These are phyloP conservation scores for Isichthys henryi DNA, from an alignment of 2,113 vertebrate genomes.

Conservation along the genomic window DNA sequence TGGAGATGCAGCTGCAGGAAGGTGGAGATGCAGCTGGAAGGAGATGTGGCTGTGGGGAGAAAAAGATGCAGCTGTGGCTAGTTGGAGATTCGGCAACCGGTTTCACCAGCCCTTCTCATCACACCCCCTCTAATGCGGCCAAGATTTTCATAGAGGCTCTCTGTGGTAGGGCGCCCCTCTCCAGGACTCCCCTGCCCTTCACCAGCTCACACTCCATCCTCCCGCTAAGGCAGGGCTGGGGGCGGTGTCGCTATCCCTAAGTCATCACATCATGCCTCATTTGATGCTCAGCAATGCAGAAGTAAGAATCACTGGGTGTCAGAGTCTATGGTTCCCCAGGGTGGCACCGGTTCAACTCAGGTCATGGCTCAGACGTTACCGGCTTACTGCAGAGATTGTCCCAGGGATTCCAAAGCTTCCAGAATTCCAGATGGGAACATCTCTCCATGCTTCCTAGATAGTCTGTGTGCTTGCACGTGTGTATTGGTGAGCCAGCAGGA, in stretches of 20 bases:
- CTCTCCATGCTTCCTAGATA: neutral
- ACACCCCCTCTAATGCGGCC: neutral
- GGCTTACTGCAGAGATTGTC: neutral
- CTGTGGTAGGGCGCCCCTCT: neutral
- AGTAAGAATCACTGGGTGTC: neutral
- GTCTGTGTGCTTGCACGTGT: neutral
- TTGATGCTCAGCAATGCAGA: constrained; percentile 10
- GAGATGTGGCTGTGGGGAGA: neutral
- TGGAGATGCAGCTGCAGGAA: neutral
- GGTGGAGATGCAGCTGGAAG: neutral
- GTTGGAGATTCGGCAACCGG: neutral
- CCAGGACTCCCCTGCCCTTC: neutral
- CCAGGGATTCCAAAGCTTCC: neutral
- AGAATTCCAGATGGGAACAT: neutral
- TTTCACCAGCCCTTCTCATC: neutral
- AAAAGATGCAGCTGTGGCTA: neutral
- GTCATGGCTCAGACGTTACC: neutral
- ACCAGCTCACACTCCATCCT: neutral
- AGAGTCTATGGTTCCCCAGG: neutral
- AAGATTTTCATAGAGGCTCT: neutral
- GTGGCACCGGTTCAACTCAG: too few species aligned
- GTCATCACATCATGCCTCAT: constrained; percentile 13
- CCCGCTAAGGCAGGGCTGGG: neutral
- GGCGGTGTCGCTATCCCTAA: neutral
- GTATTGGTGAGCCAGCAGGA: neutral